These are phyloP conservation scores for Diabrotica balteata DNA, from an alignment of 2,888 invertebrate genomes.

Conservation along the genomic window DNA sequence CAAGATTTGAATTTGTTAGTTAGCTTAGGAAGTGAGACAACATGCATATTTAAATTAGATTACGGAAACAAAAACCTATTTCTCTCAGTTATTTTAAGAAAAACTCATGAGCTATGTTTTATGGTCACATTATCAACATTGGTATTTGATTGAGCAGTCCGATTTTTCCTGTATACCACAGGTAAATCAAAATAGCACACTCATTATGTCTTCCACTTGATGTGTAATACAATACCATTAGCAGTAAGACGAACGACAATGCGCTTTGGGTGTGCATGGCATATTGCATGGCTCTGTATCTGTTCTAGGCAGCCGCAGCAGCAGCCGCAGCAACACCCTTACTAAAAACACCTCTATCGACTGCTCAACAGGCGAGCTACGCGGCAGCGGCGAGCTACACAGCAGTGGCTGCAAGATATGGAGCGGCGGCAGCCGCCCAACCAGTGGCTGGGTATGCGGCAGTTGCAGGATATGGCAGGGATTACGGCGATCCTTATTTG, in stretches of 20 bases:
- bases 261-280: constrained; percentile 27
- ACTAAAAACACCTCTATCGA: constrained; percentile 82
- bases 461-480: constrained; percentile 83
- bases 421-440: constrained; percentile 79
- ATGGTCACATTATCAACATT: too few species aligned
- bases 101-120: too few species aligned
- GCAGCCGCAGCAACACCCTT: constrained; percentile 74
- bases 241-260: not conserved
- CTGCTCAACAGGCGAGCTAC: constrained; percentile 86
- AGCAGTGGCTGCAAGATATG: constrained; percentile 66
- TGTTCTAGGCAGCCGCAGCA: constrained; percentile 60
- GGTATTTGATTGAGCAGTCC: too few species aligned
- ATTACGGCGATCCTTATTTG: constrained; percentile 92
- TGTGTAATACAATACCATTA: not conserved
- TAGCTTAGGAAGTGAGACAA: too few species aligned
- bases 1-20: too few species aligned
- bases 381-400: constrained; percentile 86
- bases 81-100: too few species aligned
- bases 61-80: too few species aligned
- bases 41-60: too few species aligned
- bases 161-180: too few species aligned
- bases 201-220: too few species aligned
- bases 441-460: constrained; percentile 77
- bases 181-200: too few species aligned
- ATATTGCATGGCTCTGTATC: constrained; percentile 26